Conservation (phyloP, 2,797 vertebrate species). For the Chelmon rostratus region DNA sequence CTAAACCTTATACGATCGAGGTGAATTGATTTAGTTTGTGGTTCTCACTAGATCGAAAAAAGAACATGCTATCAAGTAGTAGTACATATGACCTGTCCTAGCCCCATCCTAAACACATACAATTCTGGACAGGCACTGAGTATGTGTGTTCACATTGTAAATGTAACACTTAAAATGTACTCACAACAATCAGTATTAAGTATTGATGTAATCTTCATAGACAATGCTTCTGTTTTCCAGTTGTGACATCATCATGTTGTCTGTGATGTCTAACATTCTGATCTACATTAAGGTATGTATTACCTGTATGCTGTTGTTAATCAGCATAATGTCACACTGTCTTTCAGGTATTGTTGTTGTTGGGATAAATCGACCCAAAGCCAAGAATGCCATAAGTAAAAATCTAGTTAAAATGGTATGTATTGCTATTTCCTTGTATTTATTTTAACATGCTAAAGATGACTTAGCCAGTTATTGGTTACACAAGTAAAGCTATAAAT, state of each 20-base stretch:
- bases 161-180: no score
- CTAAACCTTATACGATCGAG: no score
- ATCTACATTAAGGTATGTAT: no score
- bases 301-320: not conserved
- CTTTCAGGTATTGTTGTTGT: constrained; percentile 94
- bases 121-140: no score
- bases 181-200: not conserved
- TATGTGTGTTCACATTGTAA: no score
- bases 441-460: not conserved
- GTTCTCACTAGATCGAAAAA: no score
- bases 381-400: constrained; percentile 97
- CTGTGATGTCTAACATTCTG: not conserved
- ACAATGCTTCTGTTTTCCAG: not conserved
- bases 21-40: no score
- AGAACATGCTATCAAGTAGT: no score
- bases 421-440: constrained; percentile 33
- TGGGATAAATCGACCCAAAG: constrained; percentile 94
- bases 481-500: not conserved
- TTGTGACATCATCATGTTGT: not conserved
- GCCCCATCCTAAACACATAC: no score
- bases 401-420: constrained; percentile 94
- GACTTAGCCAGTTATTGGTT: not conserved
- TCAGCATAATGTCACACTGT: constrained; percentile 5
- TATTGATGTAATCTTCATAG: not conserved
- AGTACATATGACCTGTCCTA: no score